Percentiles rank a stretch among this genome's conserved stretches.
Conservation (phyloP, 2,888 invertebrate genomes). For the Catocala fraxini region DNA sequence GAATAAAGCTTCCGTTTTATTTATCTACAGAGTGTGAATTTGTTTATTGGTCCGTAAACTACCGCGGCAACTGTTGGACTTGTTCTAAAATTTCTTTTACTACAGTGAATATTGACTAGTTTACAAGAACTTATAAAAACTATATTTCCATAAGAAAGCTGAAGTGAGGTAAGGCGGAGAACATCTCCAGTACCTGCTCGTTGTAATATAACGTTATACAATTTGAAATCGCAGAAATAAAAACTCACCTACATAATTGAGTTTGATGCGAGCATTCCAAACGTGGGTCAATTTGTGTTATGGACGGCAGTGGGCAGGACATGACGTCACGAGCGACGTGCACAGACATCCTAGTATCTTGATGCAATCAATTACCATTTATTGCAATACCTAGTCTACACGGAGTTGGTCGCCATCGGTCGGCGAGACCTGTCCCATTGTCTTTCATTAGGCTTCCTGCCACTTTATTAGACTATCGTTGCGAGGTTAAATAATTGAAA, state of each 20-base stretch:
- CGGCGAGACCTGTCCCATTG: slow-evolving; percentile 46
- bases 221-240: not conserved
- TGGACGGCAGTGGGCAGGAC: slow-evolving; percentile 43
- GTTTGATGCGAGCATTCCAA: slow-evolving; percentile 10
- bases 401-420: slow-evolving; percentile 23
- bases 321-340: slow-evolving; percentile 53
- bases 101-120: not conserved
- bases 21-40: slow-evolving; percentile 17
- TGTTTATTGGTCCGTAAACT: not conserved
- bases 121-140: no score
- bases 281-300: slow-evolving; percentile 19
- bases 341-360: slow-evolving; percentile 55
- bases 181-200: no score
- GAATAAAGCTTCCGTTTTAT: slow-evolving; percentile 32
- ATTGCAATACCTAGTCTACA: slow-evolving; percentile 52
- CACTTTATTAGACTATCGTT: slow-evolving; percentile 42
- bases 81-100: not conserved
- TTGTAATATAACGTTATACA: no score
- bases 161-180: no score
- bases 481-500: slow-evolving; percentile 41
- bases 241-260: slow-evolving; percentile 4
- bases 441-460: slow-evolving; percentile 56
- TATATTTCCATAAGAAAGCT: no score
- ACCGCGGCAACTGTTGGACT: not conserved
- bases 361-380: slow-evolving; percentile 59